Conservation (phyloP, 2,888 invertebrate genomes). For the Lasiommata megera region DNA sequence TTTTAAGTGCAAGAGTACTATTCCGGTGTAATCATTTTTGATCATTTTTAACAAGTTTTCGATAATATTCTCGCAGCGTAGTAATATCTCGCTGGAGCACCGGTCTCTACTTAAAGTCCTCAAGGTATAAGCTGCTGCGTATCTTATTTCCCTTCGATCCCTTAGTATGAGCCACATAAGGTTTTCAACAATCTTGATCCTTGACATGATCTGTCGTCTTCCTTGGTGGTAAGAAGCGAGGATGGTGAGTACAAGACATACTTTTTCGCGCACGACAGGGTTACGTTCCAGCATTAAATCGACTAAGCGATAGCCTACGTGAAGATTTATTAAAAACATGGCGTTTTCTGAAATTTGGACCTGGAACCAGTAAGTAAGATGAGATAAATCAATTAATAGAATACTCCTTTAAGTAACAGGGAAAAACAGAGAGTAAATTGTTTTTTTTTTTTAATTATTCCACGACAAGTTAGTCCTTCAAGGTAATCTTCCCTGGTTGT, state of each 20-base stretch:
- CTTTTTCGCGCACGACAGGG: slow-evolving; percentile 63
- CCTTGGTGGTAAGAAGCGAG: slow-evolving; percentile 58
- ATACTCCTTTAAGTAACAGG: too few species aligned
- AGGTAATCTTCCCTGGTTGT: too few species aligned
- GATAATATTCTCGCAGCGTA: slow-evolving; percentile 49
- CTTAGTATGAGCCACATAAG: slow-evolving; percentile 56
- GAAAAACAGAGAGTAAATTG: too few species aligned
- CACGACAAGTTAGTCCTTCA: too few species aligned
- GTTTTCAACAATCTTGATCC: slow-evolving; percentile 50
- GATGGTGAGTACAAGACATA: slow-evolving; percentile 55
- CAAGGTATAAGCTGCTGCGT: slow-evolving; percentile 59
- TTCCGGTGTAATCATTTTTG: slow-evolving; percentile 60
- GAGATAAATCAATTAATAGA: neutral
- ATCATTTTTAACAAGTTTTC: slow-evolving; percentile 62
- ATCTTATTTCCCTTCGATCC: slow-evolving; percentile 64
- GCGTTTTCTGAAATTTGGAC: slow-evolving; percentile 67
- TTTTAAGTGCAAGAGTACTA: slow-evolving; percentile 57
- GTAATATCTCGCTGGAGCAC: slow-evolving; percentile 50
- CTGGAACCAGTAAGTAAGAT: slow-evolving; percentile 41
- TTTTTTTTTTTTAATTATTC: too few species aligned
- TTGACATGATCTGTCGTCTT: slow-evolving; percentile 50
- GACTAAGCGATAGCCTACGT: slow-evolving; percentile 60
- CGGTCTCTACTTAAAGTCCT: slow-evolving; percentile 52
- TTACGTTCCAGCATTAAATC: slow-evolving; percentile 56
- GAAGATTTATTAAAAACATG: slow-evolving; percentile 54